Conservation (phyloP, 2,888 invertebrate species). For the Philonicus albiceps region DNA sequence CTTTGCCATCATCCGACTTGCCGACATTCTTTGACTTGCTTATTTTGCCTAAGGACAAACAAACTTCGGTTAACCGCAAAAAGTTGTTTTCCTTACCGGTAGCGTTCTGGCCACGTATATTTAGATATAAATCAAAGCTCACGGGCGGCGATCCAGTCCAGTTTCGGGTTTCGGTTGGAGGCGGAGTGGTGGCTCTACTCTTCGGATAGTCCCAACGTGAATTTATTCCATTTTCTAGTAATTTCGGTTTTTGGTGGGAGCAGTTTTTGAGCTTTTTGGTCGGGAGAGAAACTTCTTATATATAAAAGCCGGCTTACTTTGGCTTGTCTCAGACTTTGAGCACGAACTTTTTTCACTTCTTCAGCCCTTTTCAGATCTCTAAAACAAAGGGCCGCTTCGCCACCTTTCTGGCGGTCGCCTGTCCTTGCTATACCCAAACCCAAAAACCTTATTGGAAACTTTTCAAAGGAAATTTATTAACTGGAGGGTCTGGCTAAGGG, state of each 20-base stretch:
- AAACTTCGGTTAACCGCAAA: constrained; percentile 40
- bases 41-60: constrained; percentile 34
- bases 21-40: constrained; percentile 22
- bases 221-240: constrained; percentile 40
- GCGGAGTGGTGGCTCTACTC: background rate
- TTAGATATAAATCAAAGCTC: constrained; percentile 8
- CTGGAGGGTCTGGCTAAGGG: background rate
- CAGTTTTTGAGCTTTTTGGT: constrained; percentile 28
- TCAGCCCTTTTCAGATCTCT: background rate
- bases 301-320: constrained; percentile 9
- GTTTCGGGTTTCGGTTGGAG: background rate
- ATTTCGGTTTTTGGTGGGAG: constrained; percentile 33
- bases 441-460: constrained; percentile 32
- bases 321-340: background rate
- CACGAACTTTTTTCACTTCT: constrained; percentile 1
- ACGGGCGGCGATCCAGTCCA: background rate
- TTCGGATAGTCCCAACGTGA: constrained; percentile 22
- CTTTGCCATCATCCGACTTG: background rate
- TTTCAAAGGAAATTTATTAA: constrained; percentile 42
- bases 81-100: constrained; percentile 20
- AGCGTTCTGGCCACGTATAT: constrained; percentile 1
- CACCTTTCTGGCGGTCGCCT: constrained; percentile 27
- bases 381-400: constrained; percentile 14
- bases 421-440: background rate
- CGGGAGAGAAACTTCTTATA: constrained; percentile 26